These are phyloP conservation scores for Syngnathoides biaculeatus DNA, from an alignment of 2,113 vertebrate species.

Conservation along the genomic window DNA sequence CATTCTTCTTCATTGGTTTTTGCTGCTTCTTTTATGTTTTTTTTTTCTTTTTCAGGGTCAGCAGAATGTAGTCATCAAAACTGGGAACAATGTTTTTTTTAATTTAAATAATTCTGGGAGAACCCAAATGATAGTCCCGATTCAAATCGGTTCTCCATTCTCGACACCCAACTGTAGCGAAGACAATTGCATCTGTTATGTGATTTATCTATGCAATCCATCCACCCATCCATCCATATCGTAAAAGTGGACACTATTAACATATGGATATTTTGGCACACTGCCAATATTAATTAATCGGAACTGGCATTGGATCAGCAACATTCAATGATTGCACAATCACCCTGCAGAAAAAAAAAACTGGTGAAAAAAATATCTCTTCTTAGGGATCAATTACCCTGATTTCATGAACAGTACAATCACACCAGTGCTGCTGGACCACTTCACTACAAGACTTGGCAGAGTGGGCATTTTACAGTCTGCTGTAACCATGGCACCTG, in stretches of 20 bases:
- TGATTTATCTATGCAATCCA: no score
- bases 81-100: no score
- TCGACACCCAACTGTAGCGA: no score
- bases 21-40: no score
- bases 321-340: background rate
- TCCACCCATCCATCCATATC: background rate
- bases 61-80: no score
- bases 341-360: background rate
- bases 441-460: slow-evolving; percentile 13
- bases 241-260: background rate
- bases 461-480: slow-evolving; percentile 17
- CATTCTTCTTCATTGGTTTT: no score
- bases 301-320: background rate
- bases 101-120: no score
- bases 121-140: no score
- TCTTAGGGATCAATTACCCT: slow-evolving; percentile 29
- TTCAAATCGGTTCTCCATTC: no score
- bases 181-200: no score
- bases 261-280: background rate
- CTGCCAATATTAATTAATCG: background rate
- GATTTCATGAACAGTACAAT: slow-evolving; percentile 28
- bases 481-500: background rate
- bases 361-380: slow-evolving; percentile 20
- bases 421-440: background rate
- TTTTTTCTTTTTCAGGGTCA: no score